These are phyloP conservation scores for Drosophila fulvimacula DNA, from an alignment of 2,888 invertebrate species.

Conservation along the genomic window DNA sequence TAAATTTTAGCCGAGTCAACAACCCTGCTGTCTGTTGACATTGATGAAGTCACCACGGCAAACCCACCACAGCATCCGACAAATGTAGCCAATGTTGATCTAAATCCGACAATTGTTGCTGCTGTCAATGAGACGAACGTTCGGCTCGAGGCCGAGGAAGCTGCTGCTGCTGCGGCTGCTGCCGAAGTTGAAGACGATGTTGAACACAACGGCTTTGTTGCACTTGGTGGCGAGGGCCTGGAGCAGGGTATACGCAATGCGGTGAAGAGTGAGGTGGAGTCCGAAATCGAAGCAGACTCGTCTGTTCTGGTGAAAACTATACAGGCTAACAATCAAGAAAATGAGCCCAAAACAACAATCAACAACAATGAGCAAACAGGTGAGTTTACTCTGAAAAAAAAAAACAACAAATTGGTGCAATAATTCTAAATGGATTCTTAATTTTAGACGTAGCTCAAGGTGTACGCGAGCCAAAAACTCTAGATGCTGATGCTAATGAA, in stretches of 20 bases:
- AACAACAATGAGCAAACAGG: slow-evolving; percentile 37
- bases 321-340: slow-evolving; percentile 31
- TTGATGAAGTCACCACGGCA: slow-evolving; percentile 47
- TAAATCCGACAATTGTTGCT: slow-evolving; percentile 9
- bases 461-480: slow-evolving; percentile 61
- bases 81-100: slow-evolving; percentile 18
- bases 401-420: too few relatives aligned
- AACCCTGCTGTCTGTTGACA: slow-evolving; percentile 31
- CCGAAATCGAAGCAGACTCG: slow-evolving; percentile 57
- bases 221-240: slow-evolving; percentile 59
- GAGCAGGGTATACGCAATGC: slow-evolving; percentile 78
- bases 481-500: slow-evolving; percentile 25
- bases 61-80: slow-evolving; percentile 41
- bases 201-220: slow-evolving; percentile 48
- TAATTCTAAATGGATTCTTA: neutral
- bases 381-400: neutral
- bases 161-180: slow-evolving; percentile 8
- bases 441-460: slow-evolving; percentile 32
- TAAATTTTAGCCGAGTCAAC: slow-evolving; percentile 60
- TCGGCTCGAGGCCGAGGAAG: slow-evolving; percentile 19
- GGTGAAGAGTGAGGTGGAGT: slow-evolving; percentile 73
- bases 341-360: slow-evolving; percentile 7
- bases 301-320: slow-evolving; percentile 28
- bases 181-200: slow-evolving; percentile 49
- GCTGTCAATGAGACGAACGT: slow-evolving; percentile 27